phyloP scores from a whole-genome alignment of 2,888 invertebrate genomes.

The Periphyllus acericola region DNA sequence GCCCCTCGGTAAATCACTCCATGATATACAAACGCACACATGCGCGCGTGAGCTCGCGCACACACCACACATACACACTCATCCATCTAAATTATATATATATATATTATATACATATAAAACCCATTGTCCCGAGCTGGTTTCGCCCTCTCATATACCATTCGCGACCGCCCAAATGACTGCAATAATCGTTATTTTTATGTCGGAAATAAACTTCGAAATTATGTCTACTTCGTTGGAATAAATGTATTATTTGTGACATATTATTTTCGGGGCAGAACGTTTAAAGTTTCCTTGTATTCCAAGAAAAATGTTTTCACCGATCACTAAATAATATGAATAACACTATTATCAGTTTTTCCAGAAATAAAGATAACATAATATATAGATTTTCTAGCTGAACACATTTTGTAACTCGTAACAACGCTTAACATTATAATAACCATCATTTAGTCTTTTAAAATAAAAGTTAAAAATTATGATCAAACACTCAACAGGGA shows the following conservation, averaged over 20 bases:
- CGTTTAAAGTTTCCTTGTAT: no score
- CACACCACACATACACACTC: background rate
- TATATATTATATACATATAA: background rate
- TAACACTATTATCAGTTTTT: no score
- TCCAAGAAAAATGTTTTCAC: no score
- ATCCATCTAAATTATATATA: constrained; percentile 9
- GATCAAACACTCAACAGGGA: no score
- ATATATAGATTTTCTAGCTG: no score
- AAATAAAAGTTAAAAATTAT: no score
- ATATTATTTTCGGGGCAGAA: background rate
- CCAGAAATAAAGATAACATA: no score
- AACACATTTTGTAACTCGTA: no score
- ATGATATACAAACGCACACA: constrained; percentile 7
- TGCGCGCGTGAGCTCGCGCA: background rate
- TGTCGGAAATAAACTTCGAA: constrained; percentile 32
- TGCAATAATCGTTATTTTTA: constrained; percentile 47
- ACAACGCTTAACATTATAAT: no score
- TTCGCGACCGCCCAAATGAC: constrained; percentile 25
- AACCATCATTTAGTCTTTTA: no score
- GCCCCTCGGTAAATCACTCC: constrained; percentile 46
- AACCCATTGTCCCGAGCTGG: constrained; percentile 15
- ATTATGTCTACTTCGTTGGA: constrained; percentile 8
- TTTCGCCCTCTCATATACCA: constrained; percentile 6
- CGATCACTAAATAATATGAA: no score
- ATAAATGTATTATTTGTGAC: constrained; percentile 14